phyloP scores from a whole-genome alignment of 2,797 vertebrate species.

The Tachyglossus aculeatus region DNA sequence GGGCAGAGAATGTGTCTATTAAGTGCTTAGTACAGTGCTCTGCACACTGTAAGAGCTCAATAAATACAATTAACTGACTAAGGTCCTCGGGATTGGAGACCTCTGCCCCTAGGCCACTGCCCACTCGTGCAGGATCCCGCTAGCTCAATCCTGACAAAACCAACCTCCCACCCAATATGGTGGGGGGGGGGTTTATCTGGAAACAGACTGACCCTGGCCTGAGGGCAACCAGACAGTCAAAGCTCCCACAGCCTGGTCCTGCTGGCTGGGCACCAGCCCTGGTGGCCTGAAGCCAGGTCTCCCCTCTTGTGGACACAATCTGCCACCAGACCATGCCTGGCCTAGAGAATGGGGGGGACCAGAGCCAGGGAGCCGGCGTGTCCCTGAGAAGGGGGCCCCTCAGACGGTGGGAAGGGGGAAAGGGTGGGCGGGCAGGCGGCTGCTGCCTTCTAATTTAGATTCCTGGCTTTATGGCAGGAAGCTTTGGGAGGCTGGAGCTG shows the following conservation, averaged over 20 bases:
- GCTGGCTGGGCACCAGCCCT: neutral
- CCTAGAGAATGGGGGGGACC: neutral
- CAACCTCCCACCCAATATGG: too few relatives aligned
- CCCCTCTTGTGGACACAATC: neutral
- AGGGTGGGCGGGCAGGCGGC: slow-evolving; percentile 30
- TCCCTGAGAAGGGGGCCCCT: neutral
- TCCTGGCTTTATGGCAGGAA: slow-evolving; percentile 69
- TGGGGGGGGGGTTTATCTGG: too few relatives aligned
- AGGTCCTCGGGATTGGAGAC: too few relatives aligned
- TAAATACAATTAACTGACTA: too few relatives aligned
- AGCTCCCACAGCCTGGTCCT: neutral
- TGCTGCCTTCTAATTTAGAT: slow-evolving; percentile 70
- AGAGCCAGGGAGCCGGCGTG: neutral
- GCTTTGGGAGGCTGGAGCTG: slow-evolving; percentile 29
- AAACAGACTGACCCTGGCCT: too few relatives aligned
- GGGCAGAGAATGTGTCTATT: too few relatives aligned
- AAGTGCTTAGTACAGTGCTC: too few relatives aligned
- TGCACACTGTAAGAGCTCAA: too few relatives aligned
- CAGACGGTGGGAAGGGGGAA: slow-evolving; percentile 49
- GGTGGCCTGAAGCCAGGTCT: neutral
- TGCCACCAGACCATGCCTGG: neutral
- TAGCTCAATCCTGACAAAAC: too few relatives aligned
- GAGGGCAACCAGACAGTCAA: too few relatives aligned
- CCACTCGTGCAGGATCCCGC: too few relatives aligned
- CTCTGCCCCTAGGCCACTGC: too few relatives aligned